Conservation (phyloP, 2,797 vertebrate species). For the Benthosema pterotum region DNA sequence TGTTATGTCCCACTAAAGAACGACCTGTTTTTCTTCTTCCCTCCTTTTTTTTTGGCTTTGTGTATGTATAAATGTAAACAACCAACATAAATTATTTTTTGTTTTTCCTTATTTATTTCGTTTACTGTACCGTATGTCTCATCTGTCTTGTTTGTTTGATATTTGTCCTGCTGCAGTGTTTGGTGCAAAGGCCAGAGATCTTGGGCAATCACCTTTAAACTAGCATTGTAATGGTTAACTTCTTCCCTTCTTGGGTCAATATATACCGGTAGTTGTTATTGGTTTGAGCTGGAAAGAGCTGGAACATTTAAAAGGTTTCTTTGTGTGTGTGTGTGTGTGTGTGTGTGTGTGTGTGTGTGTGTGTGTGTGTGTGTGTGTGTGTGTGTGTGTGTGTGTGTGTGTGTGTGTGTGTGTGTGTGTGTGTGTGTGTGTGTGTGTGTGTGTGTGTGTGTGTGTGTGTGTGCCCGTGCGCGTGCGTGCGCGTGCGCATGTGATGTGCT, state of each 20-base stretch:
- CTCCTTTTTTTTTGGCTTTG: slow-evolving; percentile 35
- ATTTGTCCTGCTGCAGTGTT: slow-evolving; percentile 20
- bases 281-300: slow-evolving; percentile 32
- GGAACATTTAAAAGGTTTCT: slow-evolving; percentile 19
- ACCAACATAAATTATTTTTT: slow-evolving; percentile 76
- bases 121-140: neutral
- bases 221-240: neutral
- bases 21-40: too few relatives aligned
- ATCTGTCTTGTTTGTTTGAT: neutral
- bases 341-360: too few relatives aligned
- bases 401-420: too few relatives aligned
- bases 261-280: slow-evolving; percentile 52
- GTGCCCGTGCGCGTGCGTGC: too few relatives aligned
- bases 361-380: too few relatives aligned
- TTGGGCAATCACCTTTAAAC: slow-evolving; percentile 3
- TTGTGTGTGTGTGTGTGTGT: neutral
- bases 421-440: neutral
- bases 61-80: slow-evolving; percentile 74
- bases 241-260: slow-evolving; percentile 17
- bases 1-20: slow-evolving; percentile 31
- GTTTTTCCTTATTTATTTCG: slow-evolving; percentile 54
- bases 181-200: slow-evolving; percentile 43
- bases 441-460: too few relatives aligned
- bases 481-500: too few relatives aligned
- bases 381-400: too few relatives aligned